Percentiles rank a stretch among this genome's conserved stretches.
These are phyloP conservation scores for Lagorchestes hirsutus DNA, from an alignment of 2,797 vertebrate species.

Conservation along the genomic window DNA sequence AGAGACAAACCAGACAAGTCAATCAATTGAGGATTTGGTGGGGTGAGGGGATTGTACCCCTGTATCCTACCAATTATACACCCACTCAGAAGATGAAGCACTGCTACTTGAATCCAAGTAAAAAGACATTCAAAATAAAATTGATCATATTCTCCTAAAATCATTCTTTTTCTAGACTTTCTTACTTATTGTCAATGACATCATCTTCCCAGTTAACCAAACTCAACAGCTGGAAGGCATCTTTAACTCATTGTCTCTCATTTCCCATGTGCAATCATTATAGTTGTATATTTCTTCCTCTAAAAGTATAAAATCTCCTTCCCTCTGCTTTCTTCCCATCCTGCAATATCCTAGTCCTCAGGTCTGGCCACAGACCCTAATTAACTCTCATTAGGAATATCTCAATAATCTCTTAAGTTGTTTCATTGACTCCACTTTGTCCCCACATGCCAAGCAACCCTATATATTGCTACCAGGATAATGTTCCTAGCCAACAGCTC, in stretches of 20 bases:
- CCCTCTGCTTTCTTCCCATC: background rate
- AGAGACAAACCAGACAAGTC: background rate
- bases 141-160: background rate
- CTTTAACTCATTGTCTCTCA: background rate
- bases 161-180: background rate
- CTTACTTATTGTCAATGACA: background rate
- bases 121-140: background rate
- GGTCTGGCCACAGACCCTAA: background rate
- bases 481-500: background rate
- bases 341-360: background rate
- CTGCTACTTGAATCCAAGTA: background rate
- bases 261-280: background rate
- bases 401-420: background rate
- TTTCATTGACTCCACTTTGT: background rate
- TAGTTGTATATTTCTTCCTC: background rate
- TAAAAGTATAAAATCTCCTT: background rate
- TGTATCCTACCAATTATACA: background rate
- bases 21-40: background rate
- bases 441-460: background rate
- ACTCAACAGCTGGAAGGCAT: background rate
- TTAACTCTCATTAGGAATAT: background rate
- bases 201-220: background rate
- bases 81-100: background rate
- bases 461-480: background rate
- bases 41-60: background rate